Percentiles rank a stretch among this genome's conserved stretches.
Evolutionary conservation across 2,113 vertebrate species (phyloP).

Genomic region (Myodes glareolus): DNA sequence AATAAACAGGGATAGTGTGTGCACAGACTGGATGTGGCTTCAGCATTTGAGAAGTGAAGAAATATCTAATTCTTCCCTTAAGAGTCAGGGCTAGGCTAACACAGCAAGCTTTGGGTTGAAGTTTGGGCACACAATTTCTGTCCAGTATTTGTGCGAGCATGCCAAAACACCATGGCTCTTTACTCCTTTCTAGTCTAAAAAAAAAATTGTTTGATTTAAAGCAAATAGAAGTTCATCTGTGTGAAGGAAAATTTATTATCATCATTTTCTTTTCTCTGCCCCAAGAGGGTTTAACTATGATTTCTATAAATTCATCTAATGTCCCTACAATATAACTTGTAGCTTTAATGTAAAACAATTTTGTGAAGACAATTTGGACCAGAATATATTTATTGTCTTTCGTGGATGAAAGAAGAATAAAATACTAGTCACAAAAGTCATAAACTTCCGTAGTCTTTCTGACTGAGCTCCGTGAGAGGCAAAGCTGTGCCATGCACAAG

Average conservation of each 20-base stretch:
- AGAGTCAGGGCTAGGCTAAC: background rate
- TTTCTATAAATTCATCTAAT: background rate
- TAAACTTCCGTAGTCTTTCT: background rate
- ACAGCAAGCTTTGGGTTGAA: constrained; percentile 10
- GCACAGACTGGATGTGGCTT: background rate
- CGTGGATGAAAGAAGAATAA: background rate
- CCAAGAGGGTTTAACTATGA: constrained; percentile 22
- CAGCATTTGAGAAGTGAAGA: constrained; percentile 5
- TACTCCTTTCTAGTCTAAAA: constrained; percentile 46
- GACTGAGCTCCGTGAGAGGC: background rate
- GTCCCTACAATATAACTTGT: background rate
- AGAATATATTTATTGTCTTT: constrained; percentile 41
- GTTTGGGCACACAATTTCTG: background rate
- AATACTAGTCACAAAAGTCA: background rate
- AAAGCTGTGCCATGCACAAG: background rate
- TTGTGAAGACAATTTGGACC: background rate
- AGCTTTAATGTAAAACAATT: constrained; percentile 14
- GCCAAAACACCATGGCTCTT: background rate
- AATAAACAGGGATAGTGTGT: constrained; percentile 54
- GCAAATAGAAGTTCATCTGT: background rate
- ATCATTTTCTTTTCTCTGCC: constrained; percentile 22
- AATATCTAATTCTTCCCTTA: constrained; percentile 16
- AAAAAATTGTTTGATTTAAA: constrained; percentile 63
- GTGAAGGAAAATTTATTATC: constrained; percentile 37
- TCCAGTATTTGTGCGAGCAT: background rate